Evolutionary conservation across 2,888 invertebrate species (phyloP), one percentile per base, ranked within the genome.

Genomic region (Spodoptera littoralis): DNA sequence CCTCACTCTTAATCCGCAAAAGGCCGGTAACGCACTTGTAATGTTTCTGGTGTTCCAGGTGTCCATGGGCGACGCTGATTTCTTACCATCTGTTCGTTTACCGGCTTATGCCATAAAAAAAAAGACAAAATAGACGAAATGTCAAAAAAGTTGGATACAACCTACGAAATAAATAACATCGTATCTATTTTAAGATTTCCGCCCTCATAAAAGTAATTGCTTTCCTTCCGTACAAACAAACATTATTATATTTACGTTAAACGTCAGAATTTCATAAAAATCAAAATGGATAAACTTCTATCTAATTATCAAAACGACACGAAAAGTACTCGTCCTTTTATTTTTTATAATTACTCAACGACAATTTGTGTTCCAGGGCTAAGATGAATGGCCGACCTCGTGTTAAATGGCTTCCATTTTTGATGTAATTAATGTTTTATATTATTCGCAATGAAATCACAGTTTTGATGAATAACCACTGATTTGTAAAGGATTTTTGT

Each of bases 291-390:
- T 43, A 9, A 27, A 47, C 22, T 13, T 54, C 30, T 9, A 22
- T 57, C 41, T 50, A 45, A 66, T 41, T 24, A 43, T 22, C 11
- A 49, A 49, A 70, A 54, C 18, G 3, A 46, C 42, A 55, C 12
- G 18, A 57, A 43, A 53, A 49, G 59, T 27, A 11, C 51, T 52
- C 13, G 4, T 13, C 9, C 27, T 52, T 57, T 43, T 43, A 53
- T 47, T 42, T 53, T 43, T 51, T 27, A 47, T 71, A 57, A 57
- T 57, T 45, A 5, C n/a, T 50, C 18, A 52, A 48, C 69, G 30
- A 56, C 52, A 57, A 54, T 54, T 56, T 24, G 11, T 30, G 22
- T 24, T 44, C n/a, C 13, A 56, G 12, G 36, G 27, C 42, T n/a
- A n/a, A 36, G 41, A 13, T 36, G 24, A 72, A 53, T 47, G 12